Base-by-base conservation (phyloP, 1,140 invertebrate species). In the Callitettix versicolor region DNA sequence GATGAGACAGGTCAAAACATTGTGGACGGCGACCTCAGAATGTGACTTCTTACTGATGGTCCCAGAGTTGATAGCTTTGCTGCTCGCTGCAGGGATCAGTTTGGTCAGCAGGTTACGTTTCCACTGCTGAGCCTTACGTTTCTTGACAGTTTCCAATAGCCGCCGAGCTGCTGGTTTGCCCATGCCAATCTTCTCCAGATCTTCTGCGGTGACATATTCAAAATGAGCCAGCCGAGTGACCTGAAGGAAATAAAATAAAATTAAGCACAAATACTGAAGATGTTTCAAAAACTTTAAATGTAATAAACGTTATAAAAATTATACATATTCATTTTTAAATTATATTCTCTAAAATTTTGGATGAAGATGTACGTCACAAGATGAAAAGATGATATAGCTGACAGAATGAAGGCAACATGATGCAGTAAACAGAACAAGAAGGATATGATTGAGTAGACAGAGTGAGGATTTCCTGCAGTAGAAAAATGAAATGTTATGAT, bases 141-240 rank as follows among this genome's bases (percentile, higher is more conserved):
- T 95, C 62, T 93, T 93, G 0, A 96, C 88, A 22, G 89, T 85
- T 72, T 96, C 93, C 64, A 97, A 69, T 0, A 98, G 69, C 52
- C 95, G 76, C 44, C 93, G 73, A 5, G 91, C 84, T 1, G 91
- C 94, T 44, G 95, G 95, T 66, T 90, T 91, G 33, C 91, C 90
- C 65, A 98, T 80, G 9, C 94, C 94, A 67, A 96, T 90, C 69
- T 90, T 88, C 66, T 95, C 92, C 61, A 98, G 75, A 73, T 98
- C 95, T 63, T 95, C 91, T 0, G 84, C 68, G 62, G 89, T 86
- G 4, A 97, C 95, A 79, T 93, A 95, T 58, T 98, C 93, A 73
- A 98, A 98, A 70, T 98, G 95, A 34, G 88, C 81, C 58, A 97
- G 68, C 56, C 90, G 76, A 12, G 90, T 90, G 14, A 95, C 81